Evolutionary conservation across 1,140 invertebrate genomes (phyloP), one percentile per base, ranked within the genome.

Genomic region (Sycophila sp.): DNA sequence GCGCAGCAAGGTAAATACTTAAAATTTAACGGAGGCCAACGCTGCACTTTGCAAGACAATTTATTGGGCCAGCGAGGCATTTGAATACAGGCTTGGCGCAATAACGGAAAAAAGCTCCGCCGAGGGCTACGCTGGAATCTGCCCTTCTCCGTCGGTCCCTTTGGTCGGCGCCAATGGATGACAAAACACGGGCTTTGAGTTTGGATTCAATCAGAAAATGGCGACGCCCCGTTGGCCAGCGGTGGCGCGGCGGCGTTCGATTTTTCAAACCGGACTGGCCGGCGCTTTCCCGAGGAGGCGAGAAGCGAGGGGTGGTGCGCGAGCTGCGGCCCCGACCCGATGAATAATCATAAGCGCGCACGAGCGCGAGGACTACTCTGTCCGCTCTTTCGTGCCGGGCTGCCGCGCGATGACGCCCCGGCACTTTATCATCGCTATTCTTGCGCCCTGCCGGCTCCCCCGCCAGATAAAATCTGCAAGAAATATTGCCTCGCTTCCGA

Each of bases 181-280:
- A 80, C 77, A 78, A 80, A 81, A 80, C 77, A 75, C 76, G 75
- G 77, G 78, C 78, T 77, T 73, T 72, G 76, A 78, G 77, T 78
- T 77, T 76, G 76, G 77, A 81, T 81, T 81, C 76, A 81, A 80
- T 81, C 78, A 79, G 78, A 80, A 73, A 81, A 81, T 80, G 77
- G 78, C 78, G 74, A 79, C 77, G 76, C 72, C 76, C 78, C 69
- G 53, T 32, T 60, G 73, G 69, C 78, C 69, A 49, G 24, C 55
- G 73, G 69, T 71, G 73, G 74, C 76, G 72, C 28, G n/a, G n/a
- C n/a, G n/a, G 45, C 45, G 55, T 65, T 71, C 53, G 62, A 66
- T 65, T 71, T 71, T 71, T 71, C 55, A 66, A 65, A 60, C 62
- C 51, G 49, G 30, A 64, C 22, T 32, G 13, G 47, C 55, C 56